A percentile compares a stretch with the other conserved stretches of the same genome.
Evolutionary conservation across 2,113 vertebrate genomes (phyloP).

Genomic region (Bos javanicus): DNA sequence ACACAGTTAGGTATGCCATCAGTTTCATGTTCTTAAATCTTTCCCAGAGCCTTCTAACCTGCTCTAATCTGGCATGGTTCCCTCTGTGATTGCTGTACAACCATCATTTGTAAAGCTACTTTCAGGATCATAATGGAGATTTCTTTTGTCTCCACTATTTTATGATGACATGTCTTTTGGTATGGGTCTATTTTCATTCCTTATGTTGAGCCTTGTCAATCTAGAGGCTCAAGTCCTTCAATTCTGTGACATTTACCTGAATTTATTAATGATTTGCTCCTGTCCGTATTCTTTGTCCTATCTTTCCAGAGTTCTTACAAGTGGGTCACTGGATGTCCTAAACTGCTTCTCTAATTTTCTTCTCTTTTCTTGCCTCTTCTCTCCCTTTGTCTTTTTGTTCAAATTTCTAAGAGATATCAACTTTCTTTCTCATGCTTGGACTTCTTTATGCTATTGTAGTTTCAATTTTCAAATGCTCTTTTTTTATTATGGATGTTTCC

Average conservation of each 20-base stretch:
- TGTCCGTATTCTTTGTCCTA: background rate
- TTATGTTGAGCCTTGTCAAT: background rate
- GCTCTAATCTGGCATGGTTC: background rate
- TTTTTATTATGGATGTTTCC: background rate
- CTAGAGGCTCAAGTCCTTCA: background rate
- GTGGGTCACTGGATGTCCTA: background rate
- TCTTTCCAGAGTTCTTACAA: background rate
- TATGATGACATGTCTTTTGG: background rate
- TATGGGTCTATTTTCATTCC: background rate
- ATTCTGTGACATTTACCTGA: background rate
- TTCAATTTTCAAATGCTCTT: constrained; percentile 34
- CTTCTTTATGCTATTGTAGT: background rate
- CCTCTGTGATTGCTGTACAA: background rate
- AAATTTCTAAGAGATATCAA: background rate
- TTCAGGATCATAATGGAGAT: background rate
- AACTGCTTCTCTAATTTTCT: background rate
- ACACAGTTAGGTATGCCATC: background rate
- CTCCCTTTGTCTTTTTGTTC: constrained; percentile 7
- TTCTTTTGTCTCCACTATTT: background rate
- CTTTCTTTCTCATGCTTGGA: background rate
- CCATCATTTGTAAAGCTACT: background rate
- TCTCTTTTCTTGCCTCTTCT: constrained; percentile 5
- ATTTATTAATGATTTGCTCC: background rate
- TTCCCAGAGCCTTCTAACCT: background rate
- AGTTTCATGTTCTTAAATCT: background rate